Conservation (phyloP, 2,888 invertebrate species). For the Tetanocera ferruginea region DNA sequence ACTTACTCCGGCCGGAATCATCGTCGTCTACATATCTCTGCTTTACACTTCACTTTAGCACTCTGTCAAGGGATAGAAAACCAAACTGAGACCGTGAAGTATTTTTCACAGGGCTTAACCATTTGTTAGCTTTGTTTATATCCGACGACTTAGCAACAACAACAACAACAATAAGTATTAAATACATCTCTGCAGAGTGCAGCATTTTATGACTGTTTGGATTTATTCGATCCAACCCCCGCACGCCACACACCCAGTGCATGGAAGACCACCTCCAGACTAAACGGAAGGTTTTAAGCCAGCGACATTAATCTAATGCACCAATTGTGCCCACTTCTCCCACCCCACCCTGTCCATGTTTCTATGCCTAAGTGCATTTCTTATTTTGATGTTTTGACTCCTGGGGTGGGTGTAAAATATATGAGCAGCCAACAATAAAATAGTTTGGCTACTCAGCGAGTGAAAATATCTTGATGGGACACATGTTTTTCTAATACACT, state of each 20-base stretch:
- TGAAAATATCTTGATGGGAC: not conserved
- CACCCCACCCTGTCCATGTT: not conserved
- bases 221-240: conserved; percentile 5
- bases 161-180: not conserved
- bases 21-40: not conserved
- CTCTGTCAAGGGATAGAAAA: not conserved
- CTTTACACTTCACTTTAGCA: conserved; percentile 10
- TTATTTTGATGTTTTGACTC: conserved; percentile 8
- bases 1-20: not conserved
- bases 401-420: not conserved
- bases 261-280: conserved; percentile 5
- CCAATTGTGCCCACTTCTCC: conserved; percentile 1
- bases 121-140: conserved; percentile 9
- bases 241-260: conserved; percentile 1
- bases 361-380: conserved; percentile 4
- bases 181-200: not conserved
- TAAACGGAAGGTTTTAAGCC: not conserved
- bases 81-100: not conserved
- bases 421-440: not conserved
- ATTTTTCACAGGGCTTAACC: conserved; percentile 14
- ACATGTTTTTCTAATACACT: not conserved
- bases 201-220: not conserved
- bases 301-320: conserved; percentile 19
- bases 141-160: not conserved
- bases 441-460: not conserved